Conservation (phyloP, 1,140 invertebrate genomes). For the Pseudachorutes palmiensis region DNA sequence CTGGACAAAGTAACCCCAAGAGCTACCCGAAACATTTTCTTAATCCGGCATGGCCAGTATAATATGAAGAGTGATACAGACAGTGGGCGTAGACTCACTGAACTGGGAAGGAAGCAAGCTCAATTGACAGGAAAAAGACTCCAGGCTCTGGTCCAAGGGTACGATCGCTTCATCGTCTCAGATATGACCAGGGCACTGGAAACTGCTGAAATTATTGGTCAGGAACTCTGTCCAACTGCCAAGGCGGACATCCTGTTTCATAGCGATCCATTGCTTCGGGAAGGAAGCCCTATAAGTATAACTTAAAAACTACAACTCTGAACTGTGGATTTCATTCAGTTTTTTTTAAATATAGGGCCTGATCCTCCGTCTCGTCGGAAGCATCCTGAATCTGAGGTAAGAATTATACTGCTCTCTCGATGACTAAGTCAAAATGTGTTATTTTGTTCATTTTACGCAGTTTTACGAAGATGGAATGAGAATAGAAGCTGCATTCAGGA, state of each 20-base stretch:
- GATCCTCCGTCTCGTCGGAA: too few relatives aligned
- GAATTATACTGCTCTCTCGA: too few relatives aligned
- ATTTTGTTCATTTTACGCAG: slow-evolving; percentile 48
- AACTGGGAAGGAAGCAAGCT: slow-evolving; percentile 59
- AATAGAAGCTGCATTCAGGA: slow-evolving; percentile 92
- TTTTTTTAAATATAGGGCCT: not conserved
- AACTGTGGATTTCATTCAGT: not conserved
- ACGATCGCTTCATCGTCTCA: slow-evolving; percentile 68
- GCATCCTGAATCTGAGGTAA: too few relatives aligned
- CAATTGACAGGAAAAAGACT: slow-evolving; percentile 67
- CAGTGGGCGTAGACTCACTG: slow-evolving; percentile 19
- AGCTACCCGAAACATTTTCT: slow-evolving; percentile 70
- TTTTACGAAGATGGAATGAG: slow-evolving; percentile 86
- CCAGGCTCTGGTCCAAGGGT: slow-evolving; percentile 64
- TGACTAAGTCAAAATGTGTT: not conserved
- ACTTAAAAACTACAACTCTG: not conserved
- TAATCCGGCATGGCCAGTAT: slow-evolving; percentile 94
- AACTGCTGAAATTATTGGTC: slow-evolving; percentile 71
- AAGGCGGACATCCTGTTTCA: not conserved
- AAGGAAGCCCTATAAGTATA: slow-evolving; percentile 62
- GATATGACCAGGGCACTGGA: slow-evolving; percentile 89
- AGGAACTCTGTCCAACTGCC: slow-evolving; percentile 43
- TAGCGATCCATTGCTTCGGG: slow-evolving; percentile 63
- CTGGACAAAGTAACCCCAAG: slow-evolving; percentile 52
- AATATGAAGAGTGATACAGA: slow-evolving; percentile 55